Conservation (phyloP, 2,797 vertebrate species). For the Triplophysa yarkandensis region DNA sequence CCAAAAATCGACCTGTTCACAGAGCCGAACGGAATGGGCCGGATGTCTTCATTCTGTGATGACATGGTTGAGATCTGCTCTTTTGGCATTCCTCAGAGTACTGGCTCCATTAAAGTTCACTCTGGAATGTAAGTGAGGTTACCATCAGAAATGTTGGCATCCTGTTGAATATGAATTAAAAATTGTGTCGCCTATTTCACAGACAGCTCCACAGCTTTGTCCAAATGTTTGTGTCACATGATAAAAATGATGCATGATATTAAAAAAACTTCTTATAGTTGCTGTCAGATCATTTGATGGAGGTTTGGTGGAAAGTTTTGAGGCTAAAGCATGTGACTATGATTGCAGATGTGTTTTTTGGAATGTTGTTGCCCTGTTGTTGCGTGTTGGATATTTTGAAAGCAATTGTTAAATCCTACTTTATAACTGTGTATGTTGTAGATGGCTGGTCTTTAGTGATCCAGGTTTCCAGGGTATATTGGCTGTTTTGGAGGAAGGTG, state of each 20-base stretch:
- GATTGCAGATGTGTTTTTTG: slow-evolving; percentile 23
- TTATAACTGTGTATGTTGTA: slow-evolving; percentile 59
- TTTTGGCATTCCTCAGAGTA: slow-evolving; percentile 83
- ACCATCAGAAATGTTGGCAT: neutral
- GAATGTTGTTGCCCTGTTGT: slow-evolving; percentile 34
- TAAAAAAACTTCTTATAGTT: neutral
- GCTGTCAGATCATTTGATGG: neutral
- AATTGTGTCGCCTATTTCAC: neutral
- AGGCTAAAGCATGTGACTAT: slow-evolving; percentile 36
- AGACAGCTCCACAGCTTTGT: neutral
- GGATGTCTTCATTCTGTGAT: slow-evolving; percentile 81
- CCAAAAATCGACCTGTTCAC: slow-evolving; percentile 89
- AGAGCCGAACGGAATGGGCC: slow-evolving; percentile 86
- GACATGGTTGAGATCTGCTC: slow-evolving; percentile 82
- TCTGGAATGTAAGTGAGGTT: slow-evolving; percentile 88
- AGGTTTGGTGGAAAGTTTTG: slow-evolving; percentile 33
- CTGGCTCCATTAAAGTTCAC: slow-evolving; percentile 90
- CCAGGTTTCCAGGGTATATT: slow-evolving; percentile 86
- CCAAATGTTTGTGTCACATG: neutral
- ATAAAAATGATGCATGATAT: neutral
- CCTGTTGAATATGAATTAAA: neutral
- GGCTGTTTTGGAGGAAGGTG: slow-evolving; percentile 86
- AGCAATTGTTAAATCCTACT: neutral
- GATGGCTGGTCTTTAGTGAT: slow-evolving; percentile 92
- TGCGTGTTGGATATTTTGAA: slow-evolving; percentile 8